Percentiles rank a stretch among this genome's conserved stretches.
Evolutionary conservation across 1,140 invertebrate species (phyloP).

Genomic region (Onthophagus taurus): DNA sequence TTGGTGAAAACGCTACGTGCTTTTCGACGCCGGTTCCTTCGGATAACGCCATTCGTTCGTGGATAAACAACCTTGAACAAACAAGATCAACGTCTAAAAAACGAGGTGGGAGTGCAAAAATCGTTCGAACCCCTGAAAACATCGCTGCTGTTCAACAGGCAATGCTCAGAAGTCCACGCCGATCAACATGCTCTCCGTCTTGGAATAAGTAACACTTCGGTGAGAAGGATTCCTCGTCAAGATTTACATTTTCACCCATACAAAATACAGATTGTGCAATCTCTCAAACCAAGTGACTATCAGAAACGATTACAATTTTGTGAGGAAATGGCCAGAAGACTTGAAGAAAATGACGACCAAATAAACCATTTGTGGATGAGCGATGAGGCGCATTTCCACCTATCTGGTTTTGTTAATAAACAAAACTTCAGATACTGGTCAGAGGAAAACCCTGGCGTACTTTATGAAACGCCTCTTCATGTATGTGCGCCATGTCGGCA

Average conservation of each 20-base stretch:
- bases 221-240: background rate
- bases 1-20: constrained; percentile 9
- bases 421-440: constrained; percentile 1
- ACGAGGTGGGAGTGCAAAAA: constrained; percentile 6
- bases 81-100: constrained; percentile 14
- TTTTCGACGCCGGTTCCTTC: constrained; percentile 16
- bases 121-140: background rate
- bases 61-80: constrained; percentile 12
- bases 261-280: constrained; percentile 2
- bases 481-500: too few species aligned
- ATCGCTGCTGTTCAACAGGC: constrained; percentile 7
- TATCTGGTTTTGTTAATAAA: constrained; percentile 13
- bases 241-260: constrained; percentile 1
- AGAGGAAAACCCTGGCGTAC: constrained; percentile 9
- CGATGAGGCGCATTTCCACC: constrained; percentile 3
- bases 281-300: background rate
- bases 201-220: background rate
- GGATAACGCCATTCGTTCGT: constrained; percentile 12
- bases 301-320: background rate
- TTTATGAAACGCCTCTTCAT: constrained; percentile 15
- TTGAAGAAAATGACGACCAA: background rate
- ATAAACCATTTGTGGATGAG: constrained; percentile 8
- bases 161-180: constrained; percentile 8
- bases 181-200: background rate
- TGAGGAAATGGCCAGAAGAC: background rate